phyloP scores from a whole-genome alignment of 1,140 invertebrate species.

The Melitaea cinxia region DNA sequence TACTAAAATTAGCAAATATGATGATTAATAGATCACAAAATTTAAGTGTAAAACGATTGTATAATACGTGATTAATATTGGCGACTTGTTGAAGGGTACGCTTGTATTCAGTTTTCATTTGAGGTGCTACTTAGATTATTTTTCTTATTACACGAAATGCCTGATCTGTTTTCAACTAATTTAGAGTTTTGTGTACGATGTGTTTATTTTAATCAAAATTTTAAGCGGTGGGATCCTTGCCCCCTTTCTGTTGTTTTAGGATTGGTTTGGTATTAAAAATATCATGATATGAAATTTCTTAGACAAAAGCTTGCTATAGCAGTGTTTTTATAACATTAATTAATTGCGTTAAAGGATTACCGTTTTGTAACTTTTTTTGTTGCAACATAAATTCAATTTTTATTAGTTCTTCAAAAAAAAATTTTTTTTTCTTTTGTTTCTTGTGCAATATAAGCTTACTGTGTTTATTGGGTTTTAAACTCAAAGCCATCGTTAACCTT shows the following conservation, averaged over 20 bases:
- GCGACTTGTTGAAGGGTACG: not conserved
- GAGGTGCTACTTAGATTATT: constrained; percentile 20
- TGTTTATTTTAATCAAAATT: constrained; percentile 21
- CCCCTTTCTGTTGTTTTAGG: constrained; percentile 35
- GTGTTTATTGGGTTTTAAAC: not conserved
- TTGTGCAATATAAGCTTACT: not conserved
- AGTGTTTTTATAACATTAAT: not conserved
- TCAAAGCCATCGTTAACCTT: constrained; percentile 1
- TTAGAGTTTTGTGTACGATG: constrained; percentile 25
- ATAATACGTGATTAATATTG: constrained; percentile 14
- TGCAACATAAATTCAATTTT: not conserved
- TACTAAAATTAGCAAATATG: constrained; percentile 13
- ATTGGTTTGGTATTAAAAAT: constrained; percentile 1
- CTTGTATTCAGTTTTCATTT: constrained; percentile 43
- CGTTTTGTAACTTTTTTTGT: not conserved
- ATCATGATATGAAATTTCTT: not conserved
- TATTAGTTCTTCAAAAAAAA: not conserved
- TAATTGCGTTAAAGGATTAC: not conserved
- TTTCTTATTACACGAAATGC: constrained; percentile 25
- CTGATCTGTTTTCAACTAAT: constrained; percentile 25
- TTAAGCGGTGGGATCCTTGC: constrained; percentile 10
- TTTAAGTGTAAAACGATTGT: not conserved
- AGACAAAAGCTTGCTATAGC: constrained; percentile 12
- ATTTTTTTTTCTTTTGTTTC: not conserved
- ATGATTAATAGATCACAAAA: constrained; percentile 23